Conservation (phyloP, 92 coral and sea anemone genomes). For the Parazoanthus swiftii region DNA sequence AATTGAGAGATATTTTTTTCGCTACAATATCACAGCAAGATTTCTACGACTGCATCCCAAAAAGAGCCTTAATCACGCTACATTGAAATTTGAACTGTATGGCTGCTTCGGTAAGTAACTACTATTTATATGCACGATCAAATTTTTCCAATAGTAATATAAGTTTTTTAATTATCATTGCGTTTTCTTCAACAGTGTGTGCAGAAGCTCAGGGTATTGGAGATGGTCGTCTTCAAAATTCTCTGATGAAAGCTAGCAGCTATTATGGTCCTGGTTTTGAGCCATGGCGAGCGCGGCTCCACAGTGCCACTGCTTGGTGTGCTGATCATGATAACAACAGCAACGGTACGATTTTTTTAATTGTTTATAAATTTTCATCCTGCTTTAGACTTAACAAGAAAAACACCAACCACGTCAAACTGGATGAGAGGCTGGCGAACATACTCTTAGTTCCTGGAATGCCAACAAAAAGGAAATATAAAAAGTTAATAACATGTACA, state of each 20-base stretch:
- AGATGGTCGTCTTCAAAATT: constrained; percentile 12
- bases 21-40: constrained; percentile 33
- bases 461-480: too few species aligned
- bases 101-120: constrained; percentile 31
- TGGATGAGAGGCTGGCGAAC: too few species aligned
- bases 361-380: neutral
- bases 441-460: too few species aligned
- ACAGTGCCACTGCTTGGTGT: constrained; percentile 66
- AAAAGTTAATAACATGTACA: too few species aligned
- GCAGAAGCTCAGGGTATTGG: constrained; percentile 25
- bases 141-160: neutral
- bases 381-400: neutral
- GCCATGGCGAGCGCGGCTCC: constrained; percentile 73
- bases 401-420: too few species aligned
- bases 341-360: neutral
- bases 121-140: neutral
- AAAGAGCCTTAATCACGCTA: neutral
- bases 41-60: constrained; percentile 14
- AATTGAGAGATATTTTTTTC: neutral
- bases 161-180: neutral
- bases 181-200: neutral
- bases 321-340: constrained; percentile 35
- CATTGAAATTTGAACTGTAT: constrained; percentile 13
- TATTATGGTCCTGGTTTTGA: constrained; percentile 53
- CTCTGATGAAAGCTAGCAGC: constrained; percentile 50